Base-by-base conservation (phyloP, 2,888 invertebrate genomes). In the Eueremaeus valkanovi region DNA sequence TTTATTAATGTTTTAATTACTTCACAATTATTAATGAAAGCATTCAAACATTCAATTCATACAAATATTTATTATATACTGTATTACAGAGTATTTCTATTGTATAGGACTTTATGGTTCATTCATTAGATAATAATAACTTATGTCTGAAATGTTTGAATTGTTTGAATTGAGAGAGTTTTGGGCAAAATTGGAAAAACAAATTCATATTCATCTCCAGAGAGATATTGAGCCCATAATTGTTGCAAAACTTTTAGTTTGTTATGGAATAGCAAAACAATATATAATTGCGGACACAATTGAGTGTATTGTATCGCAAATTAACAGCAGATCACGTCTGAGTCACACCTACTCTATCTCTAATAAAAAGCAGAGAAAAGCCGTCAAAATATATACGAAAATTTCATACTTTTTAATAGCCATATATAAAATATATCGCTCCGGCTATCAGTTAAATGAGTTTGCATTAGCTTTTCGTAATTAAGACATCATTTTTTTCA, bases 341-440 rank as follows among this genome's bases (percentile, higher is more conserved):
- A 24, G 66, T 66, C 66, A 66, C 66, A 66, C 66, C 66, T 66
- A 66, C 66, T 66, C 66, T 66, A 66, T 33, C 31, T 58, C 24
- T 58, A 66, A 40, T 66, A 58, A 66, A 66, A 66, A 31, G 66
- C 66, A 66, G 16, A 66, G n/a, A 29, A 66, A 66, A 66, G 40
- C 66, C 66, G 66, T 66, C 66, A 66, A 40, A 66, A 66, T 66
- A 36, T 66, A 66, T 40, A n/a, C n/a, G n/a, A n/a, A n/a, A n/a
- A 40, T 66, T 33, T 31, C 16, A 11, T 24, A 66, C 21, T 36
- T 40, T n/a, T 66, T 58, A 58, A 58, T 58, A 29, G 66, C 40
- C 40, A 66, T 66, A 31, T 40, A 40, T 18, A 63, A n/a, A 16
- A n/a, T 33, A 31, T 55, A 66, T 36, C 58, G 1, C 18, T 16